Evolutionary conservation across 2,797 vertebrate genomes (phyloP), one percentile per base, ranked within the genome.

Genomic region (Mormyrops boulengeri): DNA sequence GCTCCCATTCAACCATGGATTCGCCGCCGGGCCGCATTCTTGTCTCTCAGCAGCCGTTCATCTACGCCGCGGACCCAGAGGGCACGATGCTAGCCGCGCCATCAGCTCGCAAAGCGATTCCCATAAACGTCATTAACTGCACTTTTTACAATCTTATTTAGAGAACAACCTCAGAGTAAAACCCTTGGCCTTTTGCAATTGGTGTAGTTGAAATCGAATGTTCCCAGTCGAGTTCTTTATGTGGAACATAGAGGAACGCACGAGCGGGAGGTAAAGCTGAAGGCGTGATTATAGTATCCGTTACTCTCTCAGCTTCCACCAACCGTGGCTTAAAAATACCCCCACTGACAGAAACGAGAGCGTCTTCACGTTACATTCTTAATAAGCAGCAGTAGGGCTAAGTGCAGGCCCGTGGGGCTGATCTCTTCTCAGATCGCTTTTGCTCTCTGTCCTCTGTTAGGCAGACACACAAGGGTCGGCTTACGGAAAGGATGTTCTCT

Each of bases 381-480:
- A 44, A 44, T 88, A n/a, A 22, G 17, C 53, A 9, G 47, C n/a
- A 34, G 86, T 3, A 0, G 52, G 14, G 44, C 1, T 30, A 47
- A 88, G n/a, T 26, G 22, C 9, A 9, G 47, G 0, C 49, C 62
- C 26, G 0, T 4, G 88, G 2, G 30, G 44, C 11, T 50, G 88
- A 91, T 90, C 91, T 89, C 85, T 90, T 90, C 90, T 91, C 89
- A 89, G 82, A 89, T 87, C 69, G n/a, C 80, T 73, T 87, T 77
- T 77, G 57, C 80, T 91, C 88, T 86, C 88, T 90, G 82, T 85
- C 89, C 69, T 89, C 73, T 90, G 88, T 30, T 52, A 19, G 47
- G 69, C 88, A 53, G 22, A 11, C 22, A 26, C 2, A 26, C 47
- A 53, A 30, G 22, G 50, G 50, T 30, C 52, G 4, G 50, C 52